phyloP scores from a whole-genome alignment of 2,113 vertebrate genomes.

The Sigmodon hispidus region DNA sequence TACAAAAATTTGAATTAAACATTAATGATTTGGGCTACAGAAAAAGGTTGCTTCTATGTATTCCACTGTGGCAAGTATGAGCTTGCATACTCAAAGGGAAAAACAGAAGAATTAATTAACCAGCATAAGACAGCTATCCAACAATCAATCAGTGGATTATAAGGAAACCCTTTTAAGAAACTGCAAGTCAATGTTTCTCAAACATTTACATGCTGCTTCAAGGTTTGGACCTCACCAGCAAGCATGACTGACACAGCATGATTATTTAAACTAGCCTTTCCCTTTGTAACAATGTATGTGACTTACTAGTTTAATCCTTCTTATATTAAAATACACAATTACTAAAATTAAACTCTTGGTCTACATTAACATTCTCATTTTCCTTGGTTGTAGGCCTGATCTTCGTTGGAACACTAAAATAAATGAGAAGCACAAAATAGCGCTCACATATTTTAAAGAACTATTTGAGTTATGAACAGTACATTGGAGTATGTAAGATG shows the following conservation, averaged over 20 bases:
- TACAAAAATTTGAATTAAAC: neutral
- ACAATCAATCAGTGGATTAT: neutral
- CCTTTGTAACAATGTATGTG: neutral
- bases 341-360: neutral
- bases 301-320: neutral
- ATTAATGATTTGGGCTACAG: neutral
- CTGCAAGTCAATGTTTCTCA: slow-evolving; percentile 10
- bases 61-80: neutral
- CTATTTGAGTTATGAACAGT: neutral
- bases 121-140: neutral
- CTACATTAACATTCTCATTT: slow-evolving; percentile 8
- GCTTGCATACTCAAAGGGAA: slow-evolving; percentile 48
- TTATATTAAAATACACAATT: neutral
- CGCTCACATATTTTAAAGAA: neutral
- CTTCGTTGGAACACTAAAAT: neutral
- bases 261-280: slow-evolving; percentile 22
- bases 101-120: slow-evolving; percentile 40
- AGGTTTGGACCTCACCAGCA: neutral
- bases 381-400: neutral
- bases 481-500: neutral
- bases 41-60: neutral
- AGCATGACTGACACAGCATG: neutral
- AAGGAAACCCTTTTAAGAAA: neutral
- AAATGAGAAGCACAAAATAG: neutral
- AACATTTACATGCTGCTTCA: neutral